phyloP scores from a whole-genome alignment of 2,888 invertebrate genomes.

The Pemphredon lugubris region DNA sequence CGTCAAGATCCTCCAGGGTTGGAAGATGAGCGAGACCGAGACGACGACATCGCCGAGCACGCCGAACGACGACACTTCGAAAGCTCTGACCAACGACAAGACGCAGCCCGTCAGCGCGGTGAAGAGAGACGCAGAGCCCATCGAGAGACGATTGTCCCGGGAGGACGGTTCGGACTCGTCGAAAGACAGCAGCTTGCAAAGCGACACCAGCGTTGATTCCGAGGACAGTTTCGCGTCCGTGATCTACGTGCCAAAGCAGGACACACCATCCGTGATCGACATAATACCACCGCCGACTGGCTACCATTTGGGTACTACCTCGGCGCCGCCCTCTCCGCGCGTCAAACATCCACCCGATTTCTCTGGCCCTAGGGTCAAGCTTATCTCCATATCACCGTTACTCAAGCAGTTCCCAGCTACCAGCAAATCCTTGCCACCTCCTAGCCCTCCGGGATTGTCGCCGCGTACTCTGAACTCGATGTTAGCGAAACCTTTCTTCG shows the following conservation, averaged over 20 bases:
- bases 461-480: constrained; percentile 68
- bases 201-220: constrained; percentile 96
- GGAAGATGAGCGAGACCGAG: constrained; percentile 75
- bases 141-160: constrained; percentile 89
- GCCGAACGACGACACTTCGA: constrained; percentile 21
- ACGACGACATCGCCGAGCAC: constrained; percentile 25
- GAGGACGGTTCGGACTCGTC: constrained; percentile 95
- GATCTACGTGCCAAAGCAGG: constrained; percentile 93
- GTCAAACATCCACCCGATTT: constrained; percentile 86
- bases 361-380: constrained; percentile 84
- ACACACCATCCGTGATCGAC: constrained; percentile 81
- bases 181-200: constrained; percentile 94
- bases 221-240: constrained; percentile 97
- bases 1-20: constrained; percentile 89
- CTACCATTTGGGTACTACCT: constrained; percentile 84
- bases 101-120: constrained; percentile 18
- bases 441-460: constrained; percentile 76
- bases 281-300: constrained; percentile 78
- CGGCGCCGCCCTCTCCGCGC: constrained; percentile 90
- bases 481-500: constrained; percentile 49
- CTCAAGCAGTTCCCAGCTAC: constrained; percentile 84
- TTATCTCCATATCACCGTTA: constrained; percentile 83
- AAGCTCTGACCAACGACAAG: constrained; percentile 43
- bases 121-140: constrained; percentile 73
- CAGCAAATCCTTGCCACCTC: constrained; percentile 82